Evolutionary conservation across 2,888 invertebrate genomes (phyloP).

Genomic region (Marronus borbonicus): DNA sequence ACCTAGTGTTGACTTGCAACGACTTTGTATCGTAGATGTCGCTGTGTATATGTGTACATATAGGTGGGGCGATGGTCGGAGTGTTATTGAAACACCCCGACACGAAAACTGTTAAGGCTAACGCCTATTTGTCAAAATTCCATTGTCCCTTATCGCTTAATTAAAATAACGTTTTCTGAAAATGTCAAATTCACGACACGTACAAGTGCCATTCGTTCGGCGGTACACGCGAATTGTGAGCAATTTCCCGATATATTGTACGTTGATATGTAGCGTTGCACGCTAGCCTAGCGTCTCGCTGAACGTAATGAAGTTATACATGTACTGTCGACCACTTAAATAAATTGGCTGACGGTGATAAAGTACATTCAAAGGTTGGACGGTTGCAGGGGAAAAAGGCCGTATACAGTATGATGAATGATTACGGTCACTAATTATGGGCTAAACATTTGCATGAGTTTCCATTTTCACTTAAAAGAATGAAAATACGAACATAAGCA

Average conservation of each 20-base stretch:
- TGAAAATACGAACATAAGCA: too few relatives aligned
- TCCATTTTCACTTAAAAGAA: too few relatives aligned
- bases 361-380: constrained; percentile 35
- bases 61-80: constrained; percentile 5
- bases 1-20: constrained; percentile 1
- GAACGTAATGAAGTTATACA: constrained; percentile 40
- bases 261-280: constrained; percentile 7
- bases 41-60: too few relatives aligned
- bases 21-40: neutral
- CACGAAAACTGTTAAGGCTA: constrained; percentile 46
- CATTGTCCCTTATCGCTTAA: constrained; percentile 49
- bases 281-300: constrained; percentile 10
- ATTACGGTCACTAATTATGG: neutral
- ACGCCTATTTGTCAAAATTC: constrained; percentile 52
- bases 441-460: neutral
- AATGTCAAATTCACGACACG: constrained; percentile 47
- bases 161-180: constrained; percentile 45
- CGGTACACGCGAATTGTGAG: constrained; percentile 36
- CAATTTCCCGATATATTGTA: constrained; percentile 22
- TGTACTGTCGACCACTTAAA: constrained; percentile 37
- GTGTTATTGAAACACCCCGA: constrained; percentile 41
- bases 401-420: constrained; percentile 17
- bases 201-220: constrained; percentile 41
- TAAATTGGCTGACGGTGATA: constrained; percentile 46
- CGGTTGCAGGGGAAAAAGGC: neutral